Percentiles rank a stretch among this genome's conserved stretches.
These are phyloP conservation scores for Isichthys henryi DNA, from an alignment of 2,113 vertebrate genomes.

Conservation along the genomic window DNA sequence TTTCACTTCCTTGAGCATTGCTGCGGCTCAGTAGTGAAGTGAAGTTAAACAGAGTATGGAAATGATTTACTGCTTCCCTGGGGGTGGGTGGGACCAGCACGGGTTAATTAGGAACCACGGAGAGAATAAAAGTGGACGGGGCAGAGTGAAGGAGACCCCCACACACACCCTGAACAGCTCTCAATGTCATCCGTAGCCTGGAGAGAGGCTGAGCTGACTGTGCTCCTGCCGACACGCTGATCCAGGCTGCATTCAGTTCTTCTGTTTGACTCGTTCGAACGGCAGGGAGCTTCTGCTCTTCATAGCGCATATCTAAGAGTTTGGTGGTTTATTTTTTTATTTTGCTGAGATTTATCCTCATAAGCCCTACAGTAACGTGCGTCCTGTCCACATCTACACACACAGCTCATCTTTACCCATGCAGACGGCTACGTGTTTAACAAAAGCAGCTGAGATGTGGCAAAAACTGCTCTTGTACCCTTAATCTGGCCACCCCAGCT, in stretches of 20 bases:
- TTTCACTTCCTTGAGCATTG: background rate
- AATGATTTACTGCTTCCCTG: slow-evolving; percentile 14
- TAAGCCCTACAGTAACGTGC: background rate
- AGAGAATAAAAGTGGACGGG: background rate
- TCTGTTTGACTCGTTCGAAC: background rate
- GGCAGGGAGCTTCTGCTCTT: background rate
- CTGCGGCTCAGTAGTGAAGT: background rate
- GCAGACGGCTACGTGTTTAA: background rate
- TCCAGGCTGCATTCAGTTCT: background rate
- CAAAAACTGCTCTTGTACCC: background rate
- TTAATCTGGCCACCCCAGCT: background rate
- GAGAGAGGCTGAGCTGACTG: background rate
- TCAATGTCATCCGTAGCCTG: background rate
- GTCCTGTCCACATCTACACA: background rate
- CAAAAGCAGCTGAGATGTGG: background rate
- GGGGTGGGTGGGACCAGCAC: background rate
- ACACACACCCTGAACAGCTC: background rate
- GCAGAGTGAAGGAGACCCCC: background rate
- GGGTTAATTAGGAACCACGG: slow-evolving; percentile 14
- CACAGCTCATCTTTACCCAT: background rate
- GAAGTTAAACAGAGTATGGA: background rate
- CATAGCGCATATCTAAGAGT: background rate
- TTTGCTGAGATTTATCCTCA: background rate
- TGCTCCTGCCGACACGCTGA: background rate
- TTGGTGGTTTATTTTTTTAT: background rate